Percentiles rank a stretch among this genome's conserved stretches.
Evolutionary conservation across 2,888 invertebrate species (phyloP).

Genomic region (Cephus pulcher): DNA sequence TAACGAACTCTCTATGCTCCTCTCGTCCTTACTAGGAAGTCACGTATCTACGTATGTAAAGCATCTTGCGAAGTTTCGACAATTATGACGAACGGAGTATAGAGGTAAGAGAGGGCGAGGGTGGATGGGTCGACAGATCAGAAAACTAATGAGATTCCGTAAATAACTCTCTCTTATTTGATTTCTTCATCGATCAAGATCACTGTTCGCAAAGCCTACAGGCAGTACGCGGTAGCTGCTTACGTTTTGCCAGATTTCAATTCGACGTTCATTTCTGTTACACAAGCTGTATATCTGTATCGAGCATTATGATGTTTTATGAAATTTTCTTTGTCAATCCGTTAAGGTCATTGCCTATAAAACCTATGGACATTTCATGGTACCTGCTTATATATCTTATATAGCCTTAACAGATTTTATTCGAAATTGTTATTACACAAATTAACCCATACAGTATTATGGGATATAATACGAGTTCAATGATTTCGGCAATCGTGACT

Average conservation of each 20-base stretch:
- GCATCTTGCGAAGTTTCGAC: background rate
- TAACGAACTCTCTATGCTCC: background rate
- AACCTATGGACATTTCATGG: background rate
- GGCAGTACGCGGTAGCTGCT: background rate
- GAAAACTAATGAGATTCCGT: background rate
- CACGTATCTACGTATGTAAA: background rate
- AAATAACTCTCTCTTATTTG: background rate
- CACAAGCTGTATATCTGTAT: background rate
- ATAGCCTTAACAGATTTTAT: background rate
- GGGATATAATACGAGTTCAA: too few species aligned
- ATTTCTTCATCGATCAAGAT: background rate
- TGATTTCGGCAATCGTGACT: background rate
- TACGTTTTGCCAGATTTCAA: background rate
- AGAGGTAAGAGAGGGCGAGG: background rate
- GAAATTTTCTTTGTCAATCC: background rate
- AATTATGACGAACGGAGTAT: background rate
- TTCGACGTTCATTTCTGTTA: background rate
- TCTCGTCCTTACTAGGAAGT: background rate
- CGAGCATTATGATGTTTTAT: background rate
- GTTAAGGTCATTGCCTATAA: background rate
- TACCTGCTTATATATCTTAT: background rate
- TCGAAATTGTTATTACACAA: background rate
- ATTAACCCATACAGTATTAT: background rate
- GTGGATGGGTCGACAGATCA: background rate
- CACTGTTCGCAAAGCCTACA: background rate